Conservation (phyloP, 2,797 vertebrate genomes). For the Pseudochaenichthys georgianus region DNA sequence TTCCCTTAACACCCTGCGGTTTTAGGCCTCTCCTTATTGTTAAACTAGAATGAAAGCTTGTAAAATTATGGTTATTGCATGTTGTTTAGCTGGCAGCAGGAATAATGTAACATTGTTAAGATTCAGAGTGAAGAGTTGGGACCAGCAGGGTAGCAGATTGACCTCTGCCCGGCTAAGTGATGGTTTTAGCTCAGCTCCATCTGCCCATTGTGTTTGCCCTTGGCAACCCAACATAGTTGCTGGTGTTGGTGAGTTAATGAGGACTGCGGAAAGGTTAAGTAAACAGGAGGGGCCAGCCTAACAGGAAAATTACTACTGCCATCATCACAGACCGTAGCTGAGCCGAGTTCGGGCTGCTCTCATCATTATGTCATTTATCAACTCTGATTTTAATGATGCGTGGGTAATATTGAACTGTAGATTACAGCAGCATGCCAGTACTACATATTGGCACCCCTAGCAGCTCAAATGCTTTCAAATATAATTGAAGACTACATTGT, state of each 20-base stretch:
- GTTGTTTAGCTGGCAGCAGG: slow-evolving; percentile 57
- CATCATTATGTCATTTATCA: slow-evolving; percentile 82
- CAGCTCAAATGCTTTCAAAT: slow-evolving; percentile 43
- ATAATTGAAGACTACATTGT: slow-evolving; percentile 36
- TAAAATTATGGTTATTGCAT: slow-evolving; percentile 56
- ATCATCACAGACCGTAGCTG: slow-evolving; percentile 67
- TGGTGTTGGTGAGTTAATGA: slow-evolving; percentile 85
- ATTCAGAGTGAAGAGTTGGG: slow-evolving; percentile 65
- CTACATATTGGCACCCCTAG: slow-evolving; percentile 32
- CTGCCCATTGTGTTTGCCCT: slow-evolving; percentile 85
- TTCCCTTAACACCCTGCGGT: slow-evolving; percentile 47
- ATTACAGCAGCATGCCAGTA: slow-evolving; percentile 57
- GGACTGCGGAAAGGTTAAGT: slow-evolving; percentile 87
- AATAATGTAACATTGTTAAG: slow-evolving; percentile 76
- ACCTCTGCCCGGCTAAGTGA: slow-evolving; percentile 79
- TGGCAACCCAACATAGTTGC: slow-evolving; percentile 80
- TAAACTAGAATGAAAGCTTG: slow-evolving; percentile 55
- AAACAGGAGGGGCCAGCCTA: slow-evolving; percentile 85
- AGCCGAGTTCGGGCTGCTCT: slow-evolving; percentile 70
- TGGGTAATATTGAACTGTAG: slow-evolving; percentile 66
- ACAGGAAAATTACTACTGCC: slow-evolving; percentile 82
- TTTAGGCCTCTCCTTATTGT: slow-evolving; percentile 46
- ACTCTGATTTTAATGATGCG: slow-evolving; percentile 81
- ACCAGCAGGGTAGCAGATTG: slow-evolving; percentile 69
- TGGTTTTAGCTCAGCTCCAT: slow-evolving; percentile 79